These are phyloP conservation scores for Microchrysa polita DNA, from an alignment of 2,888 invertebrate genomes.

Conservation along the genomic window DNA sequence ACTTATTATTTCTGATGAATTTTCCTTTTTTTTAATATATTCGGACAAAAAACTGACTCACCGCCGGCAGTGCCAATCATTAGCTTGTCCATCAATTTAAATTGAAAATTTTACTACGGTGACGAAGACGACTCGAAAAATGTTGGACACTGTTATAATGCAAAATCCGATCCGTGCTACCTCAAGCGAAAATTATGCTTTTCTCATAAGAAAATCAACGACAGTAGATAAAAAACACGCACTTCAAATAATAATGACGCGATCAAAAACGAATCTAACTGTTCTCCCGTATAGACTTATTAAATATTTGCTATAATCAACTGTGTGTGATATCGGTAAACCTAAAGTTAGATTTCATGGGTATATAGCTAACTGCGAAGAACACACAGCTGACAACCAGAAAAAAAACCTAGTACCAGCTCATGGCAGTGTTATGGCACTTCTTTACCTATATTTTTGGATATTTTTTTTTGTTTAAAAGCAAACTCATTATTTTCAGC, in stretches of 20 bases:
- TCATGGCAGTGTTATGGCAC: too few species aligned
- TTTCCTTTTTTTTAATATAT: not conserved
- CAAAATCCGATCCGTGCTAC: not conserved
- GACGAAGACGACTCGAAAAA: not conserved
- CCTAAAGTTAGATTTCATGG: too few species aligned
- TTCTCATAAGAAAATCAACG: not conserved
- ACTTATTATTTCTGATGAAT: slow-evolving; percentile 7
- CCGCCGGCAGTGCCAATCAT: not conserved
- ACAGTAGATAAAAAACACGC: not conserved
- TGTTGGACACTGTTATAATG: not conserved
- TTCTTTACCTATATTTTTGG: too few species aligned
- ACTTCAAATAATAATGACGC: not conserved
- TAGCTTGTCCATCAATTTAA: not conserved
- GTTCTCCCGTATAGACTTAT: not conserved
- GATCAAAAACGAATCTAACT: slow-evolving; percentile 10
- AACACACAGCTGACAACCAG: too few species aligned
- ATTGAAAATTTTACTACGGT: not conserved
- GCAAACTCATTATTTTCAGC: too few species aligned
- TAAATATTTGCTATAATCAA: slow-evolving; percentile 10
- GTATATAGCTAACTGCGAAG: too few species aligned
- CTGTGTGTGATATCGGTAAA: not conserved
- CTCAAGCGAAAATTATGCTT: not conserved
- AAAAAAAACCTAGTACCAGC: too few species aligned
- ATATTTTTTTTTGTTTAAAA: too few species aligned
- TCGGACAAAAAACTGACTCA: too few species aligned